A percentile compares a stretch with the other conserved stretches of the same genome.
Conservation (phyloP, 2,797 vertebrate genomes). For the Cirrhinus molitorella region DNA sequence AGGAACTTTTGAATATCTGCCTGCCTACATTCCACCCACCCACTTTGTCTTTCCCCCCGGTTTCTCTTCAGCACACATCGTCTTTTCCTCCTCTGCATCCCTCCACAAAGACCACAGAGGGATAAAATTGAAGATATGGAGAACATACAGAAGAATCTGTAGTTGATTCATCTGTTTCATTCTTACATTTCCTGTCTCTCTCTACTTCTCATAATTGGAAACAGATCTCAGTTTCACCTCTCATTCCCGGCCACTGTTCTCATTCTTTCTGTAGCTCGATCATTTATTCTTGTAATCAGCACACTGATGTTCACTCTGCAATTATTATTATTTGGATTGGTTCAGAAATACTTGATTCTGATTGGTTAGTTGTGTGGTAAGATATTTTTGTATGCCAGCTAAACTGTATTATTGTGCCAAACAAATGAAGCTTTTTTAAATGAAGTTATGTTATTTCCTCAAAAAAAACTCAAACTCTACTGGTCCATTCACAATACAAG, state of each 20-base stretch:
- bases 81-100: constrained; percentile 51
- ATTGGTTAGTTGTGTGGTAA: background rate
- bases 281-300: background rate
- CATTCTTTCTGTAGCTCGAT: background rate
- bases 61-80: constrained; percentile 7
- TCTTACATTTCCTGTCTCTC: constrained; percentile 57
- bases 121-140: constrained; percentile 28
- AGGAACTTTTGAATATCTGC: constrained; percentile 47
- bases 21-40: constrained; percentile 27
- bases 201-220: constrained; percentile 51
- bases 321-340: background rate
- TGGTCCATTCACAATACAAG: background rate
- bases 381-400: background rate
- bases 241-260: background rate
- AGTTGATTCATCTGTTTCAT: constrained; percentile 38
- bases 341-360: background rate
- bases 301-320: background rate
- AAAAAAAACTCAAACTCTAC: background rate
- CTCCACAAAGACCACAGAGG: constrained; percentile 36
- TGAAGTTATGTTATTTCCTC: background rate
- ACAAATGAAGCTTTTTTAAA: no score
- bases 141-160: constrained; percentile 51
- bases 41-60: background rate
- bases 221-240: constrained; percentile 43
- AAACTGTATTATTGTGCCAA: background rate